Evolutionary conservation across 2,797 vertebrate species (phyloP).

Genomic region (Cichlasoma orientale): DNA sequence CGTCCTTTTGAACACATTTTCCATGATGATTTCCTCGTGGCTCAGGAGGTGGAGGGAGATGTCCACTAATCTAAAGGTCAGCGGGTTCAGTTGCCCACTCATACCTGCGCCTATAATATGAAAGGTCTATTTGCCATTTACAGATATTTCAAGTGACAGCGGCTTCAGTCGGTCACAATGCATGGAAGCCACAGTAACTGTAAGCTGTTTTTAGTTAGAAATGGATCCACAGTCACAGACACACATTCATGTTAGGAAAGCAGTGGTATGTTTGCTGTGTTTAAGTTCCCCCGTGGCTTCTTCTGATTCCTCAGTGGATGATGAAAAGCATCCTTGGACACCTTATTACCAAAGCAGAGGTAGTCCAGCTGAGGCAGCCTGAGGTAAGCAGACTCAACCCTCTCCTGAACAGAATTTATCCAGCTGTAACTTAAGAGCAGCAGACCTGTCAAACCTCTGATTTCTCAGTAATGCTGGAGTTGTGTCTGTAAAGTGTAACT

Average conservation of each 20-base stretch:
- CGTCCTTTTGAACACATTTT: background rate
- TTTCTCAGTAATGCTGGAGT: too few relatives aligned
- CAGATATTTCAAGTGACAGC: background rate
- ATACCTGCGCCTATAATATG: background rate
- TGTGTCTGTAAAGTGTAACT: background rate
- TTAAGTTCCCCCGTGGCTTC: background rate
- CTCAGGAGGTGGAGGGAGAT: background rate
- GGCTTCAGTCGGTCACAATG: background rate
- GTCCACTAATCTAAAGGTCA: background rate
- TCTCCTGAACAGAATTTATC: too few relatives aligned
- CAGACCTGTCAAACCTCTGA: too few relatives aligned
- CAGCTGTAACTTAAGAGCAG: too few relatives aligned
- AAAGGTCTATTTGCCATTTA: background rate
- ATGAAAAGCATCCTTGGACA: background rate
- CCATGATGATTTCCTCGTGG: background rate
- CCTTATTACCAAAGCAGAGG: background rate
- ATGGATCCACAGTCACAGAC: background rate
- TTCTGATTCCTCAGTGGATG: background rate
- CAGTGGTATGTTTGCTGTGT: background rate
- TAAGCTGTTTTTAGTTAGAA: background rate
- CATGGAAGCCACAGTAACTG: background rate
- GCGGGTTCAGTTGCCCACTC: background rate
- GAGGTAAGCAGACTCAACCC: too few relatives aligned
- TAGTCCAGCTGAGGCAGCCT: background rate
- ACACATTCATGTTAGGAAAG: accelerated